Conservation (phyloP, 2,888 invertebrate species). For the Coenonympha glycerion region DNA sequence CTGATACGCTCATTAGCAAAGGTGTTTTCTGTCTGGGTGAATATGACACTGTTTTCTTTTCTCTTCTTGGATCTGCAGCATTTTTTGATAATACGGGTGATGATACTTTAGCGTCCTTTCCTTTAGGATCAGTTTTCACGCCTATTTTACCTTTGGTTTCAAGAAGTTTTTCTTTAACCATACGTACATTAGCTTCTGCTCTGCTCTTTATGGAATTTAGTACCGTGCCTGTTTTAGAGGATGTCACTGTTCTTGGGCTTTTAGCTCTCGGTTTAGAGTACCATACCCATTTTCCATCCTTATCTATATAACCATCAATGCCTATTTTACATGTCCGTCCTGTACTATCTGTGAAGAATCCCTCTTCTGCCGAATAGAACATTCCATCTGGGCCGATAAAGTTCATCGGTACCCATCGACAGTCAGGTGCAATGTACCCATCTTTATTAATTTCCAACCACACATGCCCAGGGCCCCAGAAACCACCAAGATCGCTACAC, state of each 20-base stretch:
- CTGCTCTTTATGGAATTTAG: conserved; percentile 29
- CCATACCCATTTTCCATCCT: conserved; percentile 61
- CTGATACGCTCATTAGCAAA: conserved; percentile 47
- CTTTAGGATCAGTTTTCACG: conserved; percentile 24
- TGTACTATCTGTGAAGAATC: conserved; percentile 47
- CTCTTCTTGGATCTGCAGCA: conserved; percentile 28
- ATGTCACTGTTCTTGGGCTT: conserved; percentile 38
- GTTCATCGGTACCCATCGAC: conserved; percentile 63
- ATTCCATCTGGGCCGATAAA: conserved; percentile 65
- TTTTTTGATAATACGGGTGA: conserved; percentile 20
- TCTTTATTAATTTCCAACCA: conserved; percentile 69
- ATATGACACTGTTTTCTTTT: conserved; percentile 33
- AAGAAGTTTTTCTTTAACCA: conserved; percentile 24
- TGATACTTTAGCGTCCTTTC: conserved; percentile 32
- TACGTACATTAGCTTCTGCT: conserved; percentile 2
- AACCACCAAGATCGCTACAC: conserved; percentile 68
- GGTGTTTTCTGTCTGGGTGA: conserved; percentile 38
- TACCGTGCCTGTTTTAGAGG: conserved; percentile 32
- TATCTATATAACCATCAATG: conserved; percentile 62
- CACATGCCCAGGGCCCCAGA: conserved; percentile 50
- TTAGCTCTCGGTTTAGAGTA: conserved; percentile 42
- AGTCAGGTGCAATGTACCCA: conserved; percentile 63
- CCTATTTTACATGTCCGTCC: conserved; percentile 52
- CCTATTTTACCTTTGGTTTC: conserved; percentile 30
- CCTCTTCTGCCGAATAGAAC: conserved; percentile 60